These are phyloP conservation scores for Ageneiosus marmoratus DNA, from an alignment of 2,113 vertebrate genomes.

Conservation along the genomic window DNA sequence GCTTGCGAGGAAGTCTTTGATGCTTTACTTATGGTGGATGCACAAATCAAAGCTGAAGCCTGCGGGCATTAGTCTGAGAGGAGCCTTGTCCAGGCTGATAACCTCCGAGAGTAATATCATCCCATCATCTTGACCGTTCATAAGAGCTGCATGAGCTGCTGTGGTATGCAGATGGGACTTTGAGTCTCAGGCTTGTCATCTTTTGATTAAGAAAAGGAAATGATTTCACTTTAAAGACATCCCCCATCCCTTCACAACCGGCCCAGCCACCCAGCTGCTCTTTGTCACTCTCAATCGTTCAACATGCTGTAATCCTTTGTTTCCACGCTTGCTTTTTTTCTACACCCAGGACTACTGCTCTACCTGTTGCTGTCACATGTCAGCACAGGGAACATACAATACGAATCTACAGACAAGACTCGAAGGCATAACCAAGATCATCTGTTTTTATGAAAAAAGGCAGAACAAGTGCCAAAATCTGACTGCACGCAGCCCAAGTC, in stretches of 20 bases:
- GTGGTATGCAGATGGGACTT: constrained; percentile 82
- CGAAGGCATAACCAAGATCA: constrained; percentile 63
- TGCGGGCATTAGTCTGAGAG: constrained; percentile 38
- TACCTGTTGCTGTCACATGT: constrained; percentile 20
- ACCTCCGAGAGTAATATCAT: constrained; percentile 41
- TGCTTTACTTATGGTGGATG: constrained; percentile 25
- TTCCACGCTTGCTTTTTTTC: background rate
- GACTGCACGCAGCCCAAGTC: constrained; percentile 63
- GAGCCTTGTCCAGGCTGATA: constrained; percentile 40
- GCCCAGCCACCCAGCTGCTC: constrained; percentile 40
- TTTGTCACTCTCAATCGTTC: constrained; percentile 31
- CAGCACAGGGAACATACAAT: background rate
- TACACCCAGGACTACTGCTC: background rate
- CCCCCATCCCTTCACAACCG: constrained; percentile 51
- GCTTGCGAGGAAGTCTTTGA: constrained; percentile 6
- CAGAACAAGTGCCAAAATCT: constrained; percentile 82
- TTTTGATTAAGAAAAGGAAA: constrained; percentile 94
- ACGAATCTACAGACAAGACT: background rate
- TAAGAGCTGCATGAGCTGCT: constrained; percentile 25
- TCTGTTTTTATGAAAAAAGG: constrained; percentile 75
- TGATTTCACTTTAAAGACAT: constrained; percentile 91
- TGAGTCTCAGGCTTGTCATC: constrained; percentile 84
- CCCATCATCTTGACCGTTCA: constrained; percentile 26
- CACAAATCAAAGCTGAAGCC: constrained; percentile 15
- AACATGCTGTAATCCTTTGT: constrained; percentile 26